Base-by-base conservation (phyloP, 1,140 invertebrate species). In the Pseudobourletiella spinata region DNA sequence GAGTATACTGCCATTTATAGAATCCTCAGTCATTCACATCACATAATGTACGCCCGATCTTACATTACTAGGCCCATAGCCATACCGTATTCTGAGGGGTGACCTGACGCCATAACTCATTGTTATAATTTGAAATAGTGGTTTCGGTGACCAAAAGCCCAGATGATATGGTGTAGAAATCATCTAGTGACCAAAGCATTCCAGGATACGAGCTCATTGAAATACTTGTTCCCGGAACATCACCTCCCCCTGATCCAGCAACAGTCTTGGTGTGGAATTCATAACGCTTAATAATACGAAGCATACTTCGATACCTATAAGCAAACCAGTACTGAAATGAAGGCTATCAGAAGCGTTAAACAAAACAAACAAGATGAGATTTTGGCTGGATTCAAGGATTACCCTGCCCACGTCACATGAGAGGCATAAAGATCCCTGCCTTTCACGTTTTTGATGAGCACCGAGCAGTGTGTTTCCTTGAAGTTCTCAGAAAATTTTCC, bases 141-240 rank as follows among this genome's bases (percentile, higher is more conserved):
- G 87, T 89, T 76, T 89, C 87, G 55, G 82, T 75, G 0, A 79
- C 72, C 20, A 84, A 80, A 71, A 88, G 72, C 11, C 85, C 84
- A 42, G 83, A 79, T 11, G 80, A 82, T 28, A 80, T 75, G 11
- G 84, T 73, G 72, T 94, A 95, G 74, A 87, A 93, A 70, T 95
- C 92, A 74, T 96, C 92, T 48, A 86, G 84, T 28, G 91, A 95
- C 32, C 84, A 85, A 1, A 96, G 71, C 0, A 86, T 81, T 16
- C 88, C 93, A 0, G 93, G 91, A 74, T 95, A 96, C 0, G 91
- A 88, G 1, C 91, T 88, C 75, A 94, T 91, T 8, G 83, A 81
- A 58, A 90, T 81, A 6, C 82, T 79, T 57, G 76, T 74, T 1
- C 86, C 86, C 1, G 87, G 83, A 24, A 87, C 82, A 1, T 76